Evolutionary conservation across 2,113 vertebrate species (phyloP).

Genomic region (Centropus unirufus): DNA sequence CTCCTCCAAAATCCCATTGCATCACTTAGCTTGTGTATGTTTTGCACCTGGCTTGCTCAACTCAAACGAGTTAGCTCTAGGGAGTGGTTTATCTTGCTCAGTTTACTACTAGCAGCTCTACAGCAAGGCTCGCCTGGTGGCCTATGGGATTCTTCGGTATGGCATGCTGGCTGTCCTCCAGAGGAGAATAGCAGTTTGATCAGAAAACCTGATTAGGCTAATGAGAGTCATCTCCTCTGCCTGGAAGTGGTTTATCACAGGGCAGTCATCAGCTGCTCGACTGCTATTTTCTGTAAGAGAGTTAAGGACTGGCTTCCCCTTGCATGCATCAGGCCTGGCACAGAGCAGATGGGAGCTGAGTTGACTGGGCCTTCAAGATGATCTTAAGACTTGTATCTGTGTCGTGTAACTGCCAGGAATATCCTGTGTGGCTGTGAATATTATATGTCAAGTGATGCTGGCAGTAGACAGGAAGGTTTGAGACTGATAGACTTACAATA

Average conservation of each 20-base stretch:
- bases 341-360: neutral
- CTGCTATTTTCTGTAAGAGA: neutral
- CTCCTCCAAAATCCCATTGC: neutral
- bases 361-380: neutral
- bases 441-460: neutral
- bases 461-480: neutral
- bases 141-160: neutral
- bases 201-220: conserved; percentile 12
- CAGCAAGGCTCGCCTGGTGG: neutral
- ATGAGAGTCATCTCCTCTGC: neutral
- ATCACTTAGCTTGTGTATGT: neutral
- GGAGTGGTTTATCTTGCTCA: neutral
- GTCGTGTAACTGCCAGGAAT: neutral
- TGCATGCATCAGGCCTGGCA: neutral
- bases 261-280: neutral
- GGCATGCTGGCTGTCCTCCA: neutral
- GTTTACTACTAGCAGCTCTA: neutral
- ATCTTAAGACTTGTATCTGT: neutral
- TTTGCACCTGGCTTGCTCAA: neutral
- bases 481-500: neutral
- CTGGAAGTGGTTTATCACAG: neutral
- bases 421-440: neutral
- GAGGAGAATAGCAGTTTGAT: neutral
- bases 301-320: neutral
- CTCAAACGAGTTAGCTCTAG: neutral